A percentile compares a stretch with the other conserved stretches of the same genome.
These are phyloP conservation scores for Acanthoscelides obtectus DNA, from an alignment of 2,888 invertebrate species.

Conservation along the genomic window DNA sequence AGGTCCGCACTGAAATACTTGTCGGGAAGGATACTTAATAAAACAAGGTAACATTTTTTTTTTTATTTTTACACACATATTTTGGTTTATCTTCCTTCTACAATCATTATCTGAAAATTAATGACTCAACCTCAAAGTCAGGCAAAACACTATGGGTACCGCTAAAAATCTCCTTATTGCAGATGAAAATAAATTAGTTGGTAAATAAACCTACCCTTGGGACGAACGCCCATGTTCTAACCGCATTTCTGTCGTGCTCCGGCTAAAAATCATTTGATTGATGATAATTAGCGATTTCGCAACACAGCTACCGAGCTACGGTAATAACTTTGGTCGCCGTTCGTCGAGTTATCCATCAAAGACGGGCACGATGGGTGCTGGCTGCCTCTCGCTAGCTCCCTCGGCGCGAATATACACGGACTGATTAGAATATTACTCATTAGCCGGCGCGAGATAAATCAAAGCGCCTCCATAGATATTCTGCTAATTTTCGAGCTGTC, in stretches of 20 bases:
- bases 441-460: neutral
- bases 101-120: too few relatives aligned
- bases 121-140: too few relatives aligned
- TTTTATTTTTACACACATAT: too few relatives aligned
- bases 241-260: neutral
- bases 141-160: too few relatives aligned
- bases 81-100: too few relatives aligned
- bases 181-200: too few relatives aligned
- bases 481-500: neutral
- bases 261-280: conserved; percentile 7
- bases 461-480: neutral
- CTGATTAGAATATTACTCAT: neutral
- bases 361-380: too few relatives aligned
- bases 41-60: too few relatives aligned
- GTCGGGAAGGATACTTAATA: too few relatives aligned
- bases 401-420: neutral
- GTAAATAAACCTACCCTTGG: neutral
- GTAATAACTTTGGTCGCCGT: conserved; percentile 3
- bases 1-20: too few relatives aligned
- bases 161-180: too few relatives aligned
- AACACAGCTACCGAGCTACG: conserved; percentile 10
- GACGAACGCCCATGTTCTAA: conserved; percentile 2
- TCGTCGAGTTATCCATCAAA: neutral
- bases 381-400: neutral
- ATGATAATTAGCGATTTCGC: conserved; percentile 11